Evolutionary conservation across 2,888 invertebrate species (phyloP), one percentile per base, ranked within the genome.

Genomic region (Chalcis sispes): DNA sequence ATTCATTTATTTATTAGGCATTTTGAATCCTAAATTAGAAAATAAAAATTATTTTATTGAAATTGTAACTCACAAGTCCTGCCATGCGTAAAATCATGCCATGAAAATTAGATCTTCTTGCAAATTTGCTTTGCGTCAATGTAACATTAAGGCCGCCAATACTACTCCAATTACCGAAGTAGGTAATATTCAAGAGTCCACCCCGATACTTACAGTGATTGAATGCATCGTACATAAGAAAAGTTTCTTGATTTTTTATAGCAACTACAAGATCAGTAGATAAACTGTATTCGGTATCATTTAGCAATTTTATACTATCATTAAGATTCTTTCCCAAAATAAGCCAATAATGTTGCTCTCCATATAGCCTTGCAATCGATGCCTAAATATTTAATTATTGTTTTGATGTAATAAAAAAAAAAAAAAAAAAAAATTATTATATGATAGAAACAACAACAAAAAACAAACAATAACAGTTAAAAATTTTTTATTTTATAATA

Each of bases 121-220:
- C 64, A 61, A 85, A 81, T 79, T 83, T 77, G 8, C 78, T 70
- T 56, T 84, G 82, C 0, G 73, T 81, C 18, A 85, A 59, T 3
- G 77, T 79, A 32, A 85, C 66, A 5, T 66, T 78, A 0, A 86
- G 66, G 13, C 84, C 83, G 2, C 36, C 62, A 13, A 20, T 27
- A 1, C 15, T 61, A 4, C 59, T 59, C 86, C 86, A 86, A 20
- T 20, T 78, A 3, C 85, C 86, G 3, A 84, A 67, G 54, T 64
- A 48, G 1, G 85, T 85, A n/a, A 85, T 64, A 42, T 85, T 86
- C n/a, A 86, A 66, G 18, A 46, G 52, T 40, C 85, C 85, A 15
- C 81, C 85, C 1, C 82, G 79, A 61, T 80, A 80, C 70, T 85
- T 84, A 29, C 82, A 81, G 46, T 80, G 85, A 81, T 86, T 86